Evolutionary conservation across 2,113 vertebrate species (phyloP), one percentile per base, ranked within the genome.

Genomic region (Egretta garzetta): DNA sequence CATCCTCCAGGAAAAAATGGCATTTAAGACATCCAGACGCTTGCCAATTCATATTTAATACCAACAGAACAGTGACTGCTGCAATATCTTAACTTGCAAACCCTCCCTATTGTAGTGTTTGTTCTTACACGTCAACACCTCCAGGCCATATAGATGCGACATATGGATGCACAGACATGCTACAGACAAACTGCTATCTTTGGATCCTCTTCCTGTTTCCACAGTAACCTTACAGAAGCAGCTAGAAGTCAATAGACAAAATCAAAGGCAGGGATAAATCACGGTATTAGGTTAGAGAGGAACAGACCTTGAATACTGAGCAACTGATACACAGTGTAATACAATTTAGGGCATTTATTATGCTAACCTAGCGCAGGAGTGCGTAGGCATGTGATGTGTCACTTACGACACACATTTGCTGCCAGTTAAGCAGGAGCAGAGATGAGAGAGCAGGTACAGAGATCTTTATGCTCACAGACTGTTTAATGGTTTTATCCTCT

Each of bases 201-300:
- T 88, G 85, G 60, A 63, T 62, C 86, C 52, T 74, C 41, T 86
- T 92, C 71, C 67, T 60, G 94, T 98, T 98, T 97, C 88, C 96
- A 97, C 94, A 96, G 92, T 92, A 97, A 97, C 94, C 91, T 95
- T 92, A 88, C 58, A 93, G 88, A 96, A 91, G 76, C 80, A 93
- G 79, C 85, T 35, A 92, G 80, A 84, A 96, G 98, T 98, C 93
- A 94, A 95, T 91, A 95, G 85, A 95, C 83, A 97, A 97, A 97
- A 98, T 95, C 89, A 94, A 96, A 98, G 58, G 63, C 84, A 96
- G 49, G 72, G 92, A 93, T 96, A 97, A 98, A 95, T 97, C 86
- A 97, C 95, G 96, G 97, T 97, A 97, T 97, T 96, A 91, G 86
- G 90, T 97, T 97, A 97, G 55, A 80, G 66, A 95, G 70, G 74